Percentiles rank a stretch among this genome's conserved stretches.
Evolutionary conservation across 2,888 invertebrate genomes (phyloP).

Genomic region (Archaeoteleia sp.): DNA sequence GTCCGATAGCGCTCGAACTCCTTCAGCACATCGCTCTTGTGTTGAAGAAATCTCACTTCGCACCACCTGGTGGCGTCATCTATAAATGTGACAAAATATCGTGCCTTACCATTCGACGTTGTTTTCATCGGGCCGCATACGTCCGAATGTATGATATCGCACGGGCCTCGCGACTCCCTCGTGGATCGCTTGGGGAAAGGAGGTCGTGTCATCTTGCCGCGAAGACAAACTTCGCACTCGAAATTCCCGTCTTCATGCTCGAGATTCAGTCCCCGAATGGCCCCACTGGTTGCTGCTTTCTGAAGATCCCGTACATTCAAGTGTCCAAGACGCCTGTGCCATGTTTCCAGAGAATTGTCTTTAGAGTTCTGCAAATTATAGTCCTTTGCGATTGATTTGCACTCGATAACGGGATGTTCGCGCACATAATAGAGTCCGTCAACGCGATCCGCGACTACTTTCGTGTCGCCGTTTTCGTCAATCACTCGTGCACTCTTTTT

Average conservation of each 20-base stretch:
- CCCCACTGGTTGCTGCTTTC: background rate
- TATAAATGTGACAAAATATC: conserved; percentile 57
- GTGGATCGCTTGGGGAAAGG: conserved; percentile 5
- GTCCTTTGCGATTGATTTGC: too few relatives aligned
- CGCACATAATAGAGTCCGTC: conserved; percentile 7
- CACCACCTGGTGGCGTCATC: conserved; percentile 55
- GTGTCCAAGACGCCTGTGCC: conserved; percentile 13
- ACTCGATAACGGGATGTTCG: background rate
- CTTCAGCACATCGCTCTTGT: conserved; percentile 44
- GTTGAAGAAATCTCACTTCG: conserved; percentile 26
- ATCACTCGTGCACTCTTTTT: too few relatives aligned
- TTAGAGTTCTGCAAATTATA: too few relatives aligned
- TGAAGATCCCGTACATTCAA: conserved; percentile 8
- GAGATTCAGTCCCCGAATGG: background rate
- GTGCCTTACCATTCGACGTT: conserved; percentile 39
- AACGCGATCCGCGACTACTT: conserved; percentile 8
- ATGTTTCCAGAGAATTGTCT: background rate
- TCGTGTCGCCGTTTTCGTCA: too few relatives aligned
- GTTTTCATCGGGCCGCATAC: conserved; percentile 53
- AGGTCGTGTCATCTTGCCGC: background rate
- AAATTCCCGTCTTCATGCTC: background rate
- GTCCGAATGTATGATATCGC: conserved; percentile 56
- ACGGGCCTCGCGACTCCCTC: conserved; percentile 1
- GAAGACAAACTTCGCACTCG: conserved; percentile 7
- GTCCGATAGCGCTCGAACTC: conserved; percentile 42